Conservation (phyloP, 2,888 invertebrate genomes). For the Ectemnius continuus region DNA sequence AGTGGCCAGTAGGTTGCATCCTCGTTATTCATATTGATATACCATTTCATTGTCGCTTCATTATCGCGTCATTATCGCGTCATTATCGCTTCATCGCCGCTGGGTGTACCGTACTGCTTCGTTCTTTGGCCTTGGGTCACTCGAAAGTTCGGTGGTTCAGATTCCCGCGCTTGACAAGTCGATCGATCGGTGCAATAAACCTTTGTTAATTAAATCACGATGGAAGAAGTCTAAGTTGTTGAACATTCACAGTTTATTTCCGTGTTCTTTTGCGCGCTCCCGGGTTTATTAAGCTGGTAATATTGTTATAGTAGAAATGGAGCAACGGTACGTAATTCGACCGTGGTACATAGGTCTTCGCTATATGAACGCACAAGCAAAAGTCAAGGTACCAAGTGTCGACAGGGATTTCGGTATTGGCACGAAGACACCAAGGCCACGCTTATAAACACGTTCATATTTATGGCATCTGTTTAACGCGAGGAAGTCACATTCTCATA, state of each 20-base stretch:
- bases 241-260: too few species aligned
- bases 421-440: conserved; percentile 46
- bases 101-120: conserved; percentile 47
- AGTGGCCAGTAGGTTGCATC: conserved; percentile 61
- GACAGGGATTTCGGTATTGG: background rate
- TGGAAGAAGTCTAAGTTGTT: background rate
- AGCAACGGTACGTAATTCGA: too few species aligned
- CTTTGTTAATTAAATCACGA: conserved; percentile 3
- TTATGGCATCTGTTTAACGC: conserved; percentile 34
- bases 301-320: too few species aligned
- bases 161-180: conserved; percentile 11
- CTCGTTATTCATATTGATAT: conserved; percentile 24
- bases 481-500: background rate
- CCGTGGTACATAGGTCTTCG: too few species aligned
- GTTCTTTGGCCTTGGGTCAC: conserved; percentile 50
- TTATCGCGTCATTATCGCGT: conserved; percentile 58
- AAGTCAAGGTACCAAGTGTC: too few species aligned
- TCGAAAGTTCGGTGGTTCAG: conserved; percentile 11
- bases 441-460: conserved; percentile 41
- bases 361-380: too few species aligned
- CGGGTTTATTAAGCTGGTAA: too few species aligned
- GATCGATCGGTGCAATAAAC: conserved; percentile 26
- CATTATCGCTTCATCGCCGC: conserved; percentile 53
- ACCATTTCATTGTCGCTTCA: conserved; percentile 39
- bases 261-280: too few species aligned